phyloP scores from a whole-genome alignment of 2,888 invertebrate species.

The Eilema depressum region DNA sequence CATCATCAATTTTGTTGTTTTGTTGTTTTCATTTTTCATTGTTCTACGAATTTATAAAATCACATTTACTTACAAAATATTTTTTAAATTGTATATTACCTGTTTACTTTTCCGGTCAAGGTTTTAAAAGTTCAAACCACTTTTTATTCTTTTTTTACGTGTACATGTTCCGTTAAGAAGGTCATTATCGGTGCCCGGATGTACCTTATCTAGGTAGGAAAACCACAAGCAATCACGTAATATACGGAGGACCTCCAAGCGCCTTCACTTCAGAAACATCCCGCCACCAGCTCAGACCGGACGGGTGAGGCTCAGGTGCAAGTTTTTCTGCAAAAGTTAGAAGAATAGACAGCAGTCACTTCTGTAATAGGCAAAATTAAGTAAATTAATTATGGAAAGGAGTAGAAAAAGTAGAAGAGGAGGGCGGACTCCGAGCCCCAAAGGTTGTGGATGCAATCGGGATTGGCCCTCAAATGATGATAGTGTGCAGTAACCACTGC shows the following conservation, averaged over 20 bases:
- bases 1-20: not conserved
- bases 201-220: conserved; percentile 1
- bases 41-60: not conserved
- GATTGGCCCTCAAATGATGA: not conserved
- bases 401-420: not conserved
- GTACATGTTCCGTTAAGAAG: not conserved
- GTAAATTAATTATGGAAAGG: not conserved
- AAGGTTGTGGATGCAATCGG: not conserved
- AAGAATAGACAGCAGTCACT: not conserved
- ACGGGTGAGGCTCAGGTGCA: not conserved
- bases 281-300: not conserved
- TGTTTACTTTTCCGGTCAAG: not conserved
- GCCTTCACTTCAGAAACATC: not conserved
- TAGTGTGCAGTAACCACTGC: not conserved
- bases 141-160: not conserved
- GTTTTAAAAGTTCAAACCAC: not conserved
- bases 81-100: not conserved
- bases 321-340: not conserved
- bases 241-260: not conserved
- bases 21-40: not conserved
- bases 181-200: conserved; percentile 5
- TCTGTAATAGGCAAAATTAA: not conserved
- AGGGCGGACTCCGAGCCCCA: not conserved
- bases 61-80: not conserved
- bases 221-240: not conserved